These are phyloP conservation scores for Petrocephalus zakoni DNA, from an alignment of 2,113 vertebrate species.

Conservation along the genomic window DNA sequence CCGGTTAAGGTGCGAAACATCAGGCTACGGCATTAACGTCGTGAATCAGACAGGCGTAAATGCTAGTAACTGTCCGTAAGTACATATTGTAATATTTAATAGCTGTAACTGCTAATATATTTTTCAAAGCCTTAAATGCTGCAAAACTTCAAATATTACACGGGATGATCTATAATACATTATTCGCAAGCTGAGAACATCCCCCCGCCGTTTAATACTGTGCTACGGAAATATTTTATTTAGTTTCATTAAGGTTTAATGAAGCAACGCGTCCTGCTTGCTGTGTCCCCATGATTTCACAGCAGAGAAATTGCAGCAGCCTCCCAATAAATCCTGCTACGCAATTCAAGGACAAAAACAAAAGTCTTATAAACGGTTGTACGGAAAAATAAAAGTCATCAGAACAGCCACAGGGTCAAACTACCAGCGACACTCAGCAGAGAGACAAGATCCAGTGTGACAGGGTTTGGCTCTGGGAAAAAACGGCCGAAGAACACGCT, in stretches of 20 bases:
- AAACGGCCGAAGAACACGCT: background rate
- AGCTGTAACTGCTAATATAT: background rate
- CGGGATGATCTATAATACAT: slow-evolving; percentile 1
- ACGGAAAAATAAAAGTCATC: background rate
- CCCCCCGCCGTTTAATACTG: background rate
- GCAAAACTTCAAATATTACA: background rate
- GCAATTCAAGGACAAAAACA: background rate
- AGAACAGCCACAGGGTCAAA: background rate
- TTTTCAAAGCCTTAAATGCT: background rate
- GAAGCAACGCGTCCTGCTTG: background rate
- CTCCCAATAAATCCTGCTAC: background rate
- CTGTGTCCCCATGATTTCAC: background rate
- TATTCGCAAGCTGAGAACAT: background rate
- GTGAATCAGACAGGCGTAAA: background rate
- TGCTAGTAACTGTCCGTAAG: background rate
- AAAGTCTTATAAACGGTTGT: background rate
- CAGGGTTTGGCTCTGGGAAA: background rate
- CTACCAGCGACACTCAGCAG: background rate
- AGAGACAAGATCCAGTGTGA: background rate
- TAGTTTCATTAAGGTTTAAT: background rate
- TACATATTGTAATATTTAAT: background rate
- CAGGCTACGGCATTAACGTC: background rate
- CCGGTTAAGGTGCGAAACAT: background rate
- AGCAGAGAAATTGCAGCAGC: background rate
- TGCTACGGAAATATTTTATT: background rate